These are phyloP conservation scores for Falco cherrug DNA, from an alignment of 2,797 vertebrate genomes.

Conservation along the genomic window DNA sequence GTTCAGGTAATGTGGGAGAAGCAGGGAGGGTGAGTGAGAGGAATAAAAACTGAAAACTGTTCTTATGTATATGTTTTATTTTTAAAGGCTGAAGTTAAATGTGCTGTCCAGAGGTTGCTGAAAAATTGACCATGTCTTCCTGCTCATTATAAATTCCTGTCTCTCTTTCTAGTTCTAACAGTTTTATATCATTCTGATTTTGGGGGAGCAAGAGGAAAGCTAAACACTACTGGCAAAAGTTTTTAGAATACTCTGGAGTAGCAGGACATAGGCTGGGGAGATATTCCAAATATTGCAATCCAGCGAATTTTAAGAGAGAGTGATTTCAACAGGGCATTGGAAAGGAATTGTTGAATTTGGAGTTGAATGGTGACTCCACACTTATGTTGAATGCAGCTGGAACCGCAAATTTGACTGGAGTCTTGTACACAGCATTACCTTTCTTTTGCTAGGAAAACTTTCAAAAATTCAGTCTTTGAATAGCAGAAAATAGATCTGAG, in stretches of 20 bases:
- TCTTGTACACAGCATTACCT: background rate
- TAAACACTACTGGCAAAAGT: background rate
- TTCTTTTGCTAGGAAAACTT: background rate
- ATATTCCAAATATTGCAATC: background rate
- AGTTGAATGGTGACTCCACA: background rate
- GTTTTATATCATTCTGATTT: background rate
- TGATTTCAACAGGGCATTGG: background rate
- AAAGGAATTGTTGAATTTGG: background rate
- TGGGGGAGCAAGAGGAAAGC: fast-evolving
- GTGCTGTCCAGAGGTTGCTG: background rate
- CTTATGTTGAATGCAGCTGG: background rate
- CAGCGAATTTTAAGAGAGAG: background rate
- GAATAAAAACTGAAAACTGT: background rate
- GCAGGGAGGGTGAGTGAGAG: background rate
- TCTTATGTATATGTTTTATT: background rate
- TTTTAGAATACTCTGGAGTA: background rate
- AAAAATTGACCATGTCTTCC: background rate
- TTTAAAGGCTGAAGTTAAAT: background rate
- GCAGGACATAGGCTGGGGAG: background rate
- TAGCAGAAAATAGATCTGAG: background rate
- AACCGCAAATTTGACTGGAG: background rate
- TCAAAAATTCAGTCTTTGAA: background rate
- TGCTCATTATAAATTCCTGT: background rate
- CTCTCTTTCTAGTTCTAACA: background rate
- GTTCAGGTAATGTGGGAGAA: background rate